A percentile compares a stretch with the other conserved stretches of the same genome.
These are phyloP conservation scores for Rhipidura dahli DNA, from an alignment of 2,113 vertebrate species.

Conservation along the genomic window DNA sequence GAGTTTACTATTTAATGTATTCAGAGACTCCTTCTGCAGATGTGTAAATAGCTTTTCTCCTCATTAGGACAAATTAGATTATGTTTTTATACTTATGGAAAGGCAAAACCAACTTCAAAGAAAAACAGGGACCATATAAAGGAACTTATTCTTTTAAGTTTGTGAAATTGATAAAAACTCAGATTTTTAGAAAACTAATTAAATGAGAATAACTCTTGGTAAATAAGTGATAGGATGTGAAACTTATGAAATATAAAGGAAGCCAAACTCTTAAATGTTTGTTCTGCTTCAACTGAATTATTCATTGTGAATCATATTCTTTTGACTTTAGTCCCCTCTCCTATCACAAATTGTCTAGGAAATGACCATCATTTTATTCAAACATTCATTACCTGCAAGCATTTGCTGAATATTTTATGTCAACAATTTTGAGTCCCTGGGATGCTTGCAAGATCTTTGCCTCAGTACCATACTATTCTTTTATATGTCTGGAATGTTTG, in stretches of 20 bases:
- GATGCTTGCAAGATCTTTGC: neutral
- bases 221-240: neutral
- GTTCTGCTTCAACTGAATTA: neutral
- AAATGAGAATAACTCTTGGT: neutral
- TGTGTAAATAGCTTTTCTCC: neutral
- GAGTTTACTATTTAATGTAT: neutral
- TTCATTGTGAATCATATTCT: neutral
- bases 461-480: neutral
- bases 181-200: neutral
- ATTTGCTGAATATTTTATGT: conserved; percentile 29
- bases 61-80: neutral
- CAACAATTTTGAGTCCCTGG: neutral
- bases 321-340: neutral
- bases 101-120: neutral
- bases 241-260: neutral
- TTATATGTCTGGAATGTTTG: neutral
- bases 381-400: conserved; percentile 26
- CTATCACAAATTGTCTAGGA: neutral
- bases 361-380: neutral
- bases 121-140: neutral
- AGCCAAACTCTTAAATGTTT: neutral
- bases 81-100: neutral
- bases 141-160: neutral
- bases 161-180: neutral
- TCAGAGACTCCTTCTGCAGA: neutral